Evolutionary conservation across 1,140 invertebrate genomes (phyloP).

Genomic region (Bombus sibiricus): DNA sequence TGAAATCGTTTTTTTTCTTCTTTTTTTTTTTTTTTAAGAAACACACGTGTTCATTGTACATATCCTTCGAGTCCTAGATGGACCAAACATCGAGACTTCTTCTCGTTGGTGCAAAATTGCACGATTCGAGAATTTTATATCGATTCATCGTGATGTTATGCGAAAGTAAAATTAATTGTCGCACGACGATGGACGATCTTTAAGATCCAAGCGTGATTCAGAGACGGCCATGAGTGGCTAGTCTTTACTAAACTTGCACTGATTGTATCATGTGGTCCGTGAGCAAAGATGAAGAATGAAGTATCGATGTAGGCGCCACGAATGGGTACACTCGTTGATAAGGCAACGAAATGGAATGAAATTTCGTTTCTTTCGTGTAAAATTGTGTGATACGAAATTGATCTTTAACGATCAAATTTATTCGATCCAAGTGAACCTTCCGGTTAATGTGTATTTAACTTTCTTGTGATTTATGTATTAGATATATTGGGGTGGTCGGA

Average conservation of each 20-base stretch:
- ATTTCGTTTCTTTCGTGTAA: background rate
- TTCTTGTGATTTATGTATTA: background rate
- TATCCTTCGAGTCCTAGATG: slow-evolving; percentile 15
- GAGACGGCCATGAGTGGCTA: slow-evolving; percentile 74
- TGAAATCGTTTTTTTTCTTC: background rate
- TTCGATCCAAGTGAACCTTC: background rate
- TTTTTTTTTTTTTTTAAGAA: background rate
- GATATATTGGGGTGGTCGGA: slow-evolving; percentile 25
- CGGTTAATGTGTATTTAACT: background rate
- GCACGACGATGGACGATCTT: slow-evolving; percentile 16
- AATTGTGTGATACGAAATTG: background rate
- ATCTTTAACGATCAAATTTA: background rate
- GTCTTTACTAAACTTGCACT: slow-evolving; percentile 71
- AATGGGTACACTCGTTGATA: background rate
- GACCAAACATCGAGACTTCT: background rate
- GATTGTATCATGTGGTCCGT: slow-evolving; percentile 46
- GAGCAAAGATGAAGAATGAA: background rate
- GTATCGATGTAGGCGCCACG: background rate
- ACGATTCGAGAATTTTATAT: no score
- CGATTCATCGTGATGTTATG: background rate
- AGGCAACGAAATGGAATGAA: background rate
- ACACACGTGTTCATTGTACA: slow-evolving; percentile 29
- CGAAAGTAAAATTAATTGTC: background rate
- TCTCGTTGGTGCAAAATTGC: background rate
- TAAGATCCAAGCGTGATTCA: slow-evolving; percentile 37